phyloP scores from a whole-genome alignment of 2,888 invertebrate species.

The Euzetes globulus region DNA sequence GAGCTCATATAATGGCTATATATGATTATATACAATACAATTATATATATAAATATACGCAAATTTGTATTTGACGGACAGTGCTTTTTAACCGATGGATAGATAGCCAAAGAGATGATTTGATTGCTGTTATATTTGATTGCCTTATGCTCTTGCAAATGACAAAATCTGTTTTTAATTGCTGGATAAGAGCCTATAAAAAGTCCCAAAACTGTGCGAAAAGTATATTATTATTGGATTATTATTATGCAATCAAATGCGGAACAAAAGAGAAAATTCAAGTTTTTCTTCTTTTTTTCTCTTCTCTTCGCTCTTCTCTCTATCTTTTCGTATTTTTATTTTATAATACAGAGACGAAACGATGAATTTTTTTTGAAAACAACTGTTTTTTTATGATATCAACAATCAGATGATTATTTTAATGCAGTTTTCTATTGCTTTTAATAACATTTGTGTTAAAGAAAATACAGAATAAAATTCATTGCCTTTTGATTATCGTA shows the following conservation, averaged over 20 bases:
- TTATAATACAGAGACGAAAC: background rate
- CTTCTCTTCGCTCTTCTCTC: no score
- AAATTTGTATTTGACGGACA: no score
- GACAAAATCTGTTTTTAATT: background rate
- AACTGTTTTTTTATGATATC: background rate
- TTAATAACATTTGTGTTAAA: background rate
- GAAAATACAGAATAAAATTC: background rate
- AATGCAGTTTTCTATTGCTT: background rate
- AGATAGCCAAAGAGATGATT: no score
- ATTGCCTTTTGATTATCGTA: conserved; percentile 4
- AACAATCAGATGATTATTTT: background rate
- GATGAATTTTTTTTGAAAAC: background rate
- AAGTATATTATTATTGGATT: background rate
- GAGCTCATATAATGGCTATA: no score
- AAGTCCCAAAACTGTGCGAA: background rate
- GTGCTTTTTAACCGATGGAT: no score
- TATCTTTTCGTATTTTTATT: no score
- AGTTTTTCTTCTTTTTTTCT: no score
- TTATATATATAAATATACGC: no score
- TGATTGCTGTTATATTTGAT: no score
- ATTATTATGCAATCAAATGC: background rate
- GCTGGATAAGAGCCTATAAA: background rate
- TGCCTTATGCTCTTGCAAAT: no score
- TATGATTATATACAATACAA: no score
- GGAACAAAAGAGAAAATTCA: background rate